phyloP scores from a whole-genome alignment of 2,797 vertebrate species.

The Percopsis omiscomaycus region DNA sequence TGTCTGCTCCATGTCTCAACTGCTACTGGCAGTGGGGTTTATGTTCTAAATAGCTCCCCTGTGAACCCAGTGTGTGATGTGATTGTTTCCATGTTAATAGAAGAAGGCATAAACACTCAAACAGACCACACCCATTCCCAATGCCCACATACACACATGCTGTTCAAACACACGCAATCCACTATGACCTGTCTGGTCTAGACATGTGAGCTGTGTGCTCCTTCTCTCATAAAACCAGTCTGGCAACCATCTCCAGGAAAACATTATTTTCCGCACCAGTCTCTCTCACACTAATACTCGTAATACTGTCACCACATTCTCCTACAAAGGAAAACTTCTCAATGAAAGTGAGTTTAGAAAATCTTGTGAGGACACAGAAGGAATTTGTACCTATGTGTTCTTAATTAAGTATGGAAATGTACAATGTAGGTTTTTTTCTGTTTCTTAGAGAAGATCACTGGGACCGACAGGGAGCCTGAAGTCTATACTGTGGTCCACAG shows the following conservation, averaged over 20 bases:
- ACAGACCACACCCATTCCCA: constrained; percentile 1
- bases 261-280: constrained; percentile 4
- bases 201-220: neutral
- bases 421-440: neutral
- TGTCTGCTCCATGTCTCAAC: neutral
- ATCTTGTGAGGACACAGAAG: neutral
- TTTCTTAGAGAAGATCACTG: neutral
- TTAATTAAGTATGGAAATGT: neutral
- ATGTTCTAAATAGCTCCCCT: neutral
- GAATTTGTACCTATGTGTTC: neutral
- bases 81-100: neutral
- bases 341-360: neutral
- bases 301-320: neutral
- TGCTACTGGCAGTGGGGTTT: neutral
- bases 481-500: constrained; percentile 6
- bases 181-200: constrained; percentile 1
- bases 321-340: neutral
- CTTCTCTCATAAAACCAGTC: neutral
- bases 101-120: neutral
- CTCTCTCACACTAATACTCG: constrained; percentile 2
- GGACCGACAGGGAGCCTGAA: constrained; percentile 2
- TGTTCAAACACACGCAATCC: neutral
- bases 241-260: constrained; percentile 9
- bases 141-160: neutral
- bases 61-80: neutral